Percentiles rank a stretch among this genome's conserved stretches.
phyloP scores from a whole-genome alignment of 2,888 invertebrate species.

The Hybos culiciformis region DNA sequence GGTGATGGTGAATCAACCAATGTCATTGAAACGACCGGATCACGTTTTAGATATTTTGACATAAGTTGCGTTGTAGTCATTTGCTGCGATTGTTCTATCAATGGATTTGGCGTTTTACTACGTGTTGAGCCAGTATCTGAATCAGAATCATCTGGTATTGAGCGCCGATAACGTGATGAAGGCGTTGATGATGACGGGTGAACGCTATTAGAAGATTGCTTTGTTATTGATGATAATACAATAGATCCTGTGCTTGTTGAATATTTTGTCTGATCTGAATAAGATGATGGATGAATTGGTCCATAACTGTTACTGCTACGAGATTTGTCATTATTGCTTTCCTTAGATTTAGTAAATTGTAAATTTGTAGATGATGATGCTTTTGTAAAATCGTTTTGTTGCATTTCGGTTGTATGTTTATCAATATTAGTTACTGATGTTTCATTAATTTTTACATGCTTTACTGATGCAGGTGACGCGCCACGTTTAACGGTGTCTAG shows the following conservation, averaged over 20 bases:
- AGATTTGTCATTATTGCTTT: conserved; percentile 11
- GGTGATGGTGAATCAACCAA: conserved; percentile 32
- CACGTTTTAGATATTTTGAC: conserved; percentile 33
- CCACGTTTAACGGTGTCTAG: conserved; percentile 36
- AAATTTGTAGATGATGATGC: conserved; percentile 13
- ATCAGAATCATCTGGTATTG: conserved; percentile 26
- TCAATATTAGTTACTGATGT: too few relatives aligned
- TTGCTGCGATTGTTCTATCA: conserved; percentile 33
- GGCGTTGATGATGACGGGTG: conserved; percentile 23
- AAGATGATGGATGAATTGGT: conserved; percentile 13
- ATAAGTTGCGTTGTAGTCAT: conserved; percentile 34
- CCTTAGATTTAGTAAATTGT: conserved; percentile 9
- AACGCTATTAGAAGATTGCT: conserved; percentile 6
- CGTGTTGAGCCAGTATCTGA: conserved; percentile 31
- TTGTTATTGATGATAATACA: conserved; percentile 2
- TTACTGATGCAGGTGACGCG: conserved; percentile 32
- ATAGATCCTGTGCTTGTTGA: not conserved
- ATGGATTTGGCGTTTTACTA: conserved; percentile 21
- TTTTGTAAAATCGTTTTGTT: conserved; percentile 8
- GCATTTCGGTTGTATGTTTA: conserved; percentile 28
- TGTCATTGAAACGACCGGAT: conserved; percentile 32
- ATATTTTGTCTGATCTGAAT: too few relatives aligned
- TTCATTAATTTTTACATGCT: conserved; percentile 31
- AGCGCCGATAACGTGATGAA: conserved; percentile 27
- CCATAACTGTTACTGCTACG: conserved; percentile 12